phyloP scores from a whole-genome alignment of 2,888 invertebrate species.

The Thumatha senex region DNA sequence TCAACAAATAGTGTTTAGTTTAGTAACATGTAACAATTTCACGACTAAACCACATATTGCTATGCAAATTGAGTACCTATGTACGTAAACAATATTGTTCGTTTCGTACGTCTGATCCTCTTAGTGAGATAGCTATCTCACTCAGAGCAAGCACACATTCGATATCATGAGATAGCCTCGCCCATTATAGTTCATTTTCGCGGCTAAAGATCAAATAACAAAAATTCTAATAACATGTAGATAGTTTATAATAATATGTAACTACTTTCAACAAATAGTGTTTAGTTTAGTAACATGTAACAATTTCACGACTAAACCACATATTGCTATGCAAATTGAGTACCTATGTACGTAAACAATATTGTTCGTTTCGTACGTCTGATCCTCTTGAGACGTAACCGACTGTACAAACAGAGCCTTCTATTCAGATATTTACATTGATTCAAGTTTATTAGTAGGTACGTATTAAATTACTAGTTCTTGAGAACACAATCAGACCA shows the following conservation, averaged over 20 bases:
- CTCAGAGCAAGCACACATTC: too few species aligned
- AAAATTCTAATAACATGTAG: neutral
- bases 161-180: too few species aligned
- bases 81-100: neutral
- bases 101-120: neutral
- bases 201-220: neutral
- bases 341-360: conserved; percentile 1
- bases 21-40: too few species aligned
- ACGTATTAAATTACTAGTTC: too few species aligned
- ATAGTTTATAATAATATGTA: neutral
- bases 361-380: neutral
- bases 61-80: conserved; percentile 6
- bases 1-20: too few species aligned
- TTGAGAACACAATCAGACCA: too few species aligned
- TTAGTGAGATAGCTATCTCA: too few species aligned
- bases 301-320: too few species aligned
- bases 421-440: neutral
- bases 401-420: neutral
- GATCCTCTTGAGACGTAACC: neutral
- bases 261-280: too few species aligned
- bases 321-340: conserved; percentile 1
- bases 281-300: too few species aligned
- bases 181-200: too few species aligned
- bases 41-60: neutral
- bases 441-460: neutral